These are phyloP conservation scores for Drosophila seclusa DNA, from an alignment of 2,888 invertebrate species.

Conservation along the genomic window DNA sequence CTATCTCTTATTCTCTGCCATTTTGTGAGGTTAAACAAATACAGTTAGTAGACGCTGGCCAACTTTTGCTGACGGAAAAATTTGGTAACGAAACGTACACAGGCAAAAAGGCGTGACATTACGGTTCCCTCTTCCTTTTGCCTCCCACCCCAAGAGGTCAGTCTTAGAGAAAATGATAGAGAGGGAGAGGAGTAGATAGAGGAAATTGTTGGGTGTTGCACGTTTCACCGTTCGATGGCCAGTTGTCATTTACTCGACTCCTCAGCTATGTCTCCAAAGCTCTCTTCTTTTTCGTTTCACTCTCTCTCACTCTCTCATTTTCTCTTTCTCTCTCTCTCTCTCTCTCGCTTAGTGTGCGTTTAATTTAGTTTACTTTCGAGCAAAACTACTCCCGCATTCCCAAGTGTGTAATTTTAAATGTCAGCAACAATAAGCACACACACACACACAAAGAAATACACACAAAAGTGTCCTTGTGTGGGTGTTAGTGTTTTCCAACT, in stretches of 20 bases:
- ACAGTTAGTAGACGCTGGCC: conserved; percentile 55
- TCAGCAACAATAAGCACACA: conserved; percentile 71
- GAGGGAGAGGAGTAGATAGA: not conserved
- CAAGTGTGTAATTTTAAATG: conserved; percentile 79
- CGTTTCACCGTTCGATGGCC: conserved; percentile 61
- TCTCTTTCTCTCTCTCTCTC: not conserved
- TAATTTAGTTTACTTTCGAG: conserved; percentile 78
- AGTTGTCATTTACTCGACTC: conserved; percentile 58
- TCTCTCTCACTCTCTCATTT: not conserved
- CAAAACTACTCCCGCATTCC: conserved; percentile 69
- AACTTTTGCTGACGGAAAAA: conserved; percentile 57
- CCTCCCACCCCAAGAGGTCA: conserved; percentile 12
- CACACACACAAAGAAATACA: conserved; percentile 22
- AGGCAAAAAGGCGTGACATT: conserved; percentile 20
- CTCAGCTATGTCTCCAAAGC: conserved; percentile 1
- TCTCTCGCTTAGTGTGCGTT: conserved; percentile 41
- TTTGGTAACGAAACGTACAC: conserved; percentile 42
- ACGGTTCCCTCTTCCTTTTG: not conserved
- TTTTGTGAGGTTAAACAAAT: conserved; percentile 65
- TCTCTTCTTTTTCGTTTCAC: not conserved
- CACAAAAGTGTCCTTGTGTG: conserved; percentile 11
- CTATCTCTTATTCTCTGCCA: not conserved
- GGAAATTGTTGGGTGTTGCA: conserved; percentile 33
- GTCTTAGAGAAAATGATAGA: not conserved
- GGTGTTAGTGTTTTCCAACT: conserved; percentile 5